Conservation (phyloP, 2,113 vertebrate species). For the Pitta sordida region DNA sequence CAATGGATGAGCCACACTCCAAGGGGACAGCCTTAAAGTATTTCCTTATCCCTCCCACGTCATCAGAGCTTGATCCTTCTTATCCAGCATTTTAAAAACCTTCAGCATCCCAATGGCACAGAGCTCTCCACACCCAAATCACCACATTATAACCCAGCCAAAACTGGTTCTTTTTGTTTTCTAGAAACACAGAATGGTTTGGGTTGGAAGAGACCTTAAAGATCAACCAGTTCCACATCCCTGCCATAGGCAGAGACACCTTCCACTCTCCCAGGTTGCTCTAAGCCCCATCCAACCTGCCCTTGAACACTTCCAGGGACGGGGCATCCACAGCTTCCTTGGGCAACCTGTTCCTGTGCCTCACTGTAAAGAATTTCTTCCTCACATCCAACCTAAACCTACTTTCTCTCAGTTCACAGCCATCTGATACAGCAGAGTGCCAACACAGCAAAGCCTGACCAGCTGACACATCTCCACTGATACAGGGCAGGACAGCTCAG, state of each 20-base stretch:
- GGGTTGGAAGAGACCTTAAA: neutral
- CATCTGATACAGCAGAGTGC: constrained; percentile 1
- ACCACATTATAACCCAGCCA: neutral
- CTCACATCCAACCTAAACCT: neutral
- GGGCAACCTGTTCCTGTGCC: neutral
- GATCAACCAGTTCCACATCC: neutral
- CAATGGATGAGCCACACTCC: neutral
- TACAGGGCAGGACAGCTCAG: constrained; percentile 43
- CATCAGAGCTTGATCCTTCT: neutral
- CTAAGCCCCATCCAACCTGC: fast-evolving
- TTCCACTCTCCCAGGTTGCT: neutral
- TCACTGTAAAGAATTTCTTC: neutral
- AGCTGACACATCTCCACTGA: constrained; percentile 30
- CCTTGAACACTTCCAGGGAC: neutral
- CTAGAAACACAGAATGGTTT: neutral
- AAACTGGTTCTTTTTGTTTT: neutral
- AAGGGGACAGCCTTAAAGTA: neutral
- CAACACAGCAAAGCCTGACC: constrained; percentile 15
- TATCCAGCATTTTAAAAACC: neutral
- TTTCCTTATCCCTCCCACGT: neutral
- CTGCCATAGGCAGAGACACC: neutral
- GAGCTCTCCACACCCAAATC: neutral
- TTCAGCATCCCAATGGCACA: neutral
- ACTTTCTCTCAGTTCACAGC: neutral
- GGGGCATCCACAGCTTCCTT: neutral